Evolutionary conservation across 2,888 invertebrate species (phyloP).

Genomic region (Meliscaeva auricollis): DNA sequence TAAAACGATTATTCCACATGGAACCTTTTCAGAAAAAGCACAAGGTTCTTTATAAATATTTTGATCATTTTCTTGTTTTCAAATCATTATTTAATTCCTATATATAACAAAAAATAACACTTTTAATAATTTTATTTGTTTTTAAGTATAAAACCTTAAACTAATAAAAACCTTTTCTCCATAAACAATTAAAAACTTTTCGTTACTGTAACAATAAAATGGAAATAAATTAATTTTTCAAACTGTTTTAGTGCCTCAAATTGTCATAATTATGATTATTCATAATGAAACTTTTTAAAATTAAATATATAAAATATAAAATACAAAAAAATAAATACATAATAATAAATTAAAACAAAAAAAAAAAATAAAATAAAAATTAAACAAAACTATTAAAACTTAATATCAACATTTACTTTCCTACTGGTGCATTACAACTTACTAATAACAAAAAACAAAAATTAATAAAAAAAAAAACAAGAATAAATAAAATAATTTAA

Average conservation of each 20-base stretch:
- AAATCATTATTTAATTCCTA: no score
- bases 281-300: constrained; percentile 76
- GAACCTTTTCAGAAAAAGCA: no score
- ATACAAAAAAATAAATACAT: constrained; percentile 55
- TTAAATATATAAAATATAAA: constrained; percentile 48
- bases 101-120: no score
- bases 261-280: constrained; percentile 76
- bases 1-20: no score
- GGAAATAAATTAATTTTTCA: constrained; percentile 75
- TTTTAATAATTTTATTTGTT: background rate
- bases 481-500: constrained; percentile 49
- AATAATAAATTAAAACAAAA: constrained; percentile 29
- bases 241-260: constrained; percentile 77
- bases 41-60: no score
- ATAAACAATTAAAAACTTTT: constrained; percentile 59
- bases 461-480: constrained; percentile 58
- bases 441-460: constrained; percentile 70
- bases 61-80: no score
- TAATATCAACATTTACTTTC: constrained; percentile 80
- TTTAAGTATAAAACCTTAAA: background rate
- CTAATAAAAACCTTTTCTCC: constrained; percentile 4
- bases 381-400: constrained; percentile 78
- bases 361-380: constrained; percentile 60
- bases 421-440: constrained; percentile 80
- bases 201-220: constrained; percentile 76